Percentiles rank a stretch among this genome's conserved stretches.
Evolutionary conservation across 2,113 vertebrate species (phyloP).

Genomic region (Lagopus leucura): DNA sequence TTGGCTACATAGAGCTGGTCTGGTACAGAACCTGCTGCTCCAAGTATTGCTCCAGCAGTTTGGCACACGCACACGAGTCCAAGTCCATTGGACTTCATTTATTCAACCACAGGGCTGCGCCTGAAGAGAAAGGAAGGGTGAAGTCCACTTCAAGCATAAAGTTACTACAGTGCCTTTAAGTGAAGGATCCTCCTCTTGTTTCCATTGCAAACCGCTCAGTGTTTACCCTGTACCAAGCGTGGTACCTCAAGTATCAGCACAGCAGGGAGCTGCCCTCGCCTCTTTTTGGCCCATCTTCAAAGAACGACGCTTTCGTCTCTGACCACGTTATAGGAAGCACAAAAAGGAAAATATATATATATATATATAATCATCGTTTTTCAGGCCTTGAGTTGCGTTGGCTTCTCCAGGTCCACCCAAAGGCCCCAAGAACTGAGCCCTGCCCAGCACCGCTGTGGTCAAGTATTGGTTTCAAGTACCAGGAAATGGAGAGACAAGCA

Average conservation of each 20-base stretch:
- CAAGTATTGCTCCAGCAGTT: conserved; percentile 59
- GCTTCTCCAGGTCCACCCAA: background rate
- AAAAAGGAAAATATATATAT: background rate
- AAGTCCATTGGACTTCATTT: background rate
- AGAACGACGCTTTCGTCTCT: background rate
- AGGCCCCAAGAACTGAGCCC: background rate
- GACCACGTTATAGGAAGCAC: background rate
- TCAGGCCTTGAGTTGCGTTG: background rate
- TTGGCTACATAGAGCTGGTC: conserved; percentile 56
- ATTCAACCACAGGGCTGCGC: background rate
- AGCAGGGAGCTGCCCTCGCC: background rate
- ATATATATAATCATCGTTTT: background rate
- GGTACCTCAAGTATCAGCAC: background rate
- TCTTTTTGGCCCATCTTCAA: background rate
- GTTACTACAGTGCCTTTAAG: background rate
- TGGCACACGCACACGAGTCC: conserved; percentile 5
- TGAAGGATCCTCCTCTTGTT: background rate
- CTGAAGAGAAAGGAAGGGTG: conserved; percentile 17
- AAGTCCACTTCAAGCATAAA: background rate
- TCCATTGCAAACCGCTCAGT: background rate
- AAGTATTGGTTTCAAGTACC: conserved; percentile 63
- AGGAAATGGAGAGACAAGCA: background rate
- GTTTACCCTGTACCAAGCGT: conserved; percentile 17
- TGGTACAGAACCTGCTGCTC: conserved; percentile 6
- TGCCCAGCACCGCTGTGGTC: background rate